Evolutionary conservation across 2,797 vertebrate species (phyloP).

Genomic region (Rousettus madagascariensis): DNA sequence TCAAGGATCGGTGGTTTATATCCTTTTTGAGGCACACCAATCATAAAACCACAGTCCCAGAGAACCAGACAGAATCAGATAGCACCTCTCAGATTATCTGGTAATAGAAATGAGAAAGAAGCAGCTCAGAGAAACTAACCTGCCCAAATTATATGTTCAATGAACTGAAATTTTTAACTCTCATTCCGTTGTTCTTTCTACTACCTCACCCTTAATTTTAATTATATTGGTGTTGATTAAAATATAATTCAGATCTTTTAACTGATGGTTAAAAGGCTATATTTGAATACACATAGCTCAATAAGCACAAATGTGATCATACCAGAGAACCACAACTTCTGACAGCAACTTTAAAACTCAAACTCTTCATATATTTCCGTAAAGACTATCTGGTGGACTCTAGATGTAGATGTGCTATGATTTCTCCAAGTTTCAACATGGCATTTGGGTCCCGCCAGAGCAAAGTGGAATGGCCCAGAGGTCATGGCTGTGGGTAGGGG

Average conservation of each 20-base stretch:
- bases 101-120: background rate
- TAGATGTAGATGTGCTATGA: background rate
- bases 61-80: background rate
- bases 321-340: background rate
- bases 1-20: background rate
- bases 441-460: background rate
- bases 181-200: background rate
- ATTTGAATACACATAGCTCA: background rate
- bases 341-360: background rate
- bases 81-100: background rate
- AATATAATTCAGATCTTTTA: slow-evolving; percentile 14
- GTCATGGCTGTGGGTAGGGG: rapidly evolving
- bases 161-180: background rate
- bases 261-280: background rate
- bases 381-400: background rate
- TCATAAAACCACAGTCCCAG: background rate
- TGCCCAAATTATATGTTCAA: background rate
- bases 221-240: slow-evolving; percentile 46
- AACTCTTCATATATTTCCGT: background rate
- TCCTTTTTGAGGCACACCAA: background rate
- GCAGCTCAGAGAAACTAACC: background rate
- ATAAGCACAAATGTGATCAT: background rate
- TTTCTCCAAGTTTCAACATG: background rate
- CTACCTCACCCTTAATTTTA: background rate
- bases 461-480: background rate